Percentiles rank a stretch among this genome's conserved stretches.
Conservation (phyloP, 2,113 vertebrate species). For the Gavia stellata region DNA sequence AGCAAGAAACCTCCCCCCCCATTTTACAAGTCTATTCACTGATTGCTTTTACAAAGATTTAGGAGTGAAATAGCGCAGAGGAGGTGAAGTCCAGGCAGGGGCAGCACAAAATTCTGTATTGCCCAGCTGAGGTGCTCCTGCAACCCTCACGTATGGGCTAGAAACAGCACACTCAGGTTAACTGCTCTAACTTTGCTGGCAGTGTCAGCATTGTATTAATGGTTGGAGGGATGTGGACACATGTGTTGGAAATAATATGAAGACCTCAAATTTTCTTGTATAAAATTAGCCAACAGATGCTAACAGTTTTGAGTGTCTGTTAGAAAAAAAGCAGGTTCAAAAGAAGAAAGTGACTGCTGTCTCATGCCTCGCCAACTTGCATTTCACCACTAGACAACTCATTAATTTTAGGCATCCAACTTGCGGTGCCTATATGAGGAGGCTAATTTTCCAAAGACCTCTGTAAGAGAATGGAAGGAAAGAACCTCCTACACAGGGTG, state of each 20-base stretch:
- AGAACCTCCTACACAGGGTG: neutral
- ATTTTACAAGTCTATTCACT: neutral
- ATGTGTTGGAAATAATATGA: neutral
- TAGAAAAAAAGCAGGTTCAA: neutral
- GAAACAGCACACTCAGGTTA: neutral
- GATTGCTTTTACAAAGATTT: neutral
- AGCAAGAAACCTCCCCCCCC: no score
- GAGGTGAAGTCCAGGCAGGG: neutral
- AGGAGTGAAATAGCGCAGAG: neutral
- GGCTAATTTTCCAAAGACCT: neutral
- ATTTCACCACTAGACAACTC: neutral
- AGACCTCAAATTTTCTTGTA: neutral
- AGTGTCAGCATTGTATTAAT: neutral
- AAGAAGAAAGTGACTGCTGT: neutral
- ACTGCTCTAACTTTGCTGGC: neutral
- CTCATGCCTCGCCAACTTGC: neutral
- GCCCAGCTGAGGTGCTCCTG: neutral
- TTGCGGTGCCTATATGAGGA: neutral
- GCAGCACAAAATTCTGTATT: neutral
- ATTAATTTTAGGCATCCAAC: neutral
- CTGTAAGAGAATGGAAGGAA: neutral
- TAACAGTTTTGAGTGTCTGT: neutral
- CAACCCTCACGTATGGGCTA: accelerated
- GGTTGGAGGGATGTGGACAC: neutral
- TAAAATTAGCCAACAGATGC: neutral